A percentile compares a stretch with the other conserved stretches of the same genome.
Evolutionary conservation across 2,888 invertebrate genomes (phyloP).

Genomic region (Andrena bicolor): DNA sequence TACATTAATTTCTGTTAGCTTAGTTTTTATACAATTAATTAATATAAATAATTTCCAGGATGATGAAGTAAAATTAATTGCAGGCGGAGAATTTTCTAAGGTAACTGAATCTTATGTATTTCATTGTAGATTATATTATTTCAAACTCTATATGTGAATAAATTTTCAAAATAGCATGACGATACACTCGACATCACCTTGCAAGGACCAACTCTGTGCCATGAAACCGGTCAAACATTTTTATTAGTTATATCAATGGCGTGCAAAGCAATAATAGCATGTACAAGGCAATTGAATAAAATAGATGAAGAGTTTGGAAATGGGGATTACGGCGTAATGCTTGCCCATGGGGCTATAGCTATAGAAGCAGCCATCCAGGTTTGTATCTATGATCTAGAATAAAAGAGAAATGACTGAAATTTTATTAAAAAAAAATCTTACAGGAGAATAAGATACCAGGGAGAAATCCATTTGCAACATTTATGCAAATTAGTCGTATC

Average conservation of each 20-base stretch:
- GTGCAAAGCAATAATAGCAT: conserved; percentile 87
- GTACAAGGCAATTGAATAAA: conserved; percentile 88
- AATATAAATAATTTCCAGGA: conserved; percentile 16
- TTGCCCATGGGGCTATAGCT: conserved; percentile 85
- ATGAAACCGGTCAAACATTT: conserved; percentile 76
- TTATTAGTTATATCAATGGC: conserved; percentile 82
- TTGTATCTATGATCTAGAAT: not conserved
- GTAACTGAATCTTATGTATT: conserved; percentile 37
- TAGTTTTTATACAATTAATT: not conserved
- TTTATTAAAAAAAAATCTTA: conserved; percentile 14
- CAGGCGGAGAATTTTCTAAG: conserved; percentile 16
- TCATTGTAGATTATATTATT: conserved; percentile 1
- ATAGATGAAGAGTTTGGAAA: conserved; percentile 91
- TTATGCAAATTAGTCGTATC: conserved; percentile 85
- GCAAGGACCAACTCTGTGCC: conserved; percentile 81
- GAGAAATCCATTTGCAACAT: conserved; percentile 60
- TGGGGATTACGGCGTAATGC: conserved; percentile 91
- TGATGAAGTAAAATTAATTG: conserved; percentile 15
- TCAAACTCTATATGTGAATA: not conserved
- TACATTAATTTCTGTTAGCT: conserved; percentile 4
- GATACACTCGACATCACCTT: conserved; percentile 1
- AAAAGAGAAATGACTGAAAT: not conserved
- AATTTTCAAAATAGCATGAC: conserved; percentile 12
- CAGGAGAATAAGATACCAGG: conserved; percentile 55
- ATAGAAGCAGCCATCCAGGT: conserved; percentile 73